These are phyloP conservation scores for Amphipoea oculea DNA, from an alignment of 2,888 invertebrate genomes.

Conservation along the genomic window DNA sequence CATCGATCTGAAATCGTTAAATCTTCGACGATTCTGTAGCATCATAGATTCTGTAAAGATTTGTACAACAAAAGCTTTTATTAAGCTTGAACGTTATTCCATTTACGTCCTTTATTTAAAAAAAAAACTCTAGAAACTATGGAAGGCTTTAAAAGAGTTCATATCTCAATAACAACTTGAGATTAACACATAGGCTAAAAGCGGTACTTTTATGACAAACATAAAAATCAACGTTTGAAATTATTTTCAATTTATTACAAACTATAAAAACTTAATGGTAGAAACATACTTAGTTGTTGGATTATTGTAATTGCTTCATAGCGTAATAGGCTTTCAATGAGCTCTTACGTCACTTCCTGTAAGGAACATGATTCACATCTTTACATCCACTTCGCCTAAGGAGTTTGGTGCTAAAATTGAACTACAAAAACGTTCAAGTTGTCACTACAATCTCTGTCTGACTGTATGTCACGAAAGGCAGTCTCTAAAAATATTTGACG, in stretches of 20 bases:
- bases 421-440: background rate
- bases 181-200: background rate
- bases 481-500: background rate
- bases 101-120: background rate
- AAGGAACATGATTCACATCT: background rate
- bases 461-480: background rate
- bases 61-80: background rate
- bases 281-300: slow-evolving; percentile 22
- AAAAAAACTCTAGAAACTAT: background rate
- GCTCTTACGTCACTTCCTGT: slow-evolving; percentile 15
- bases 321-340: slow-evolving; percentile 19
- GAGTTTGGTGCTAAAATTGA: background rate
- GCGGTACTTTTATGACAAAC: slow-evolving; percentile 37
- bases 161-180: background rate
- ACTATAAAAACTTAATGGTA: slow-evolving; percentile 29
- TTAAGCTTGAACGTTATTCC: background rate
- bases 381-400: background rate
- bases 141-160: background rate
- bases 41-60: background rate
- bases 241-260: slow-evolving; percentile 34
- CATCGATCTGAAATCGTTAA: slow-evolving; percentile 6
- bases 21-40: background rate
- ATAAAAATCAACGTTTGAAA: slow-evolving; percentile 32
- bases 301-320: slow-evolving; percentile 31
- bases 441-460: background rate